These are phyloP conservation scores for Aythya baeri DNA, from an alignment of 2,113 vertebrate genomes.

Conservation along the genomic window DNA sequence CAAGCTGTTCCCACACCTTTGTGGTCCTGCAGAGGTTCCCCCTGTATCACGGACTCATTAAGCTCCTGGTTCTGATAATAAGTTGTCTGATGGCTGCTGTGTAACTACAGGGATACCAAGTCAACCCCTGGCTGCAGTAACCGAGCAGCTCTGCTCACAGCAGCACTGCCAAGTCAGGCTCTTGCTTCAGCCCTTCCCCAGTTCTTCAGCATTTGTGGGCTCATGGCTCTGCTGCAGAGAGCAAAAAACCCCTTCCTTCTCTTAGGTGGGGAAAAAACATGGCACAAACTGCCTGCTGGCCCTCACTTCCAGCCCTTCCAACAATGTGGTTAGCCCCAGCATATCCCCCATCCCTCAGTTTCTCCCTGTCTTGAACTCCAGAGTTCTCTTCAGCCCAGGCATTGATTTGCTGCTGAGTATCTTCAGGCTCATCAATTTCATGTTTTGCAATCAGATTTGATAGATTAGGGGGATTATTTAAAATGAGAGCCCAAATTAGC, in stretches of 20 bases:
- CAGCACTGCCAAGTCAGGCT: neutral
- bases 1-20: neutral
- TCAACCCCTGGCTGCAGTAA: neutral
- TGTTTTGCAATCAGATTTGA: neutral
- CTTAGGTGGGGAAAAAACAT: accelerated
- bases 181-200: neutral
- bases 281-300: neutral
- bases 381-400: neutral
- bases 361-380: neutral
- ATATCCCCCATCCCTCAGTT: neutral
- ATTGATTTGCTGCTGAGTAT: neutral
- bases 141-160: neutral
- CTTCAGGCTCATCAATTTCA: neutral
- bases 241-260: neutral
- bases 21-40: neutral
- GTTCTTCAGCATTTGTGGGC: neutral
- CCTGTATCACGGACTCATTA: neutral
- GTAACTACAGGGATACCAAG: neutral
- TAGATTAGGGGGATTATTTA: slow-evolving; percentile 6
- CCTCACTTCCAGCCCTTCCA: neutral
- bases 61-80: neutral
- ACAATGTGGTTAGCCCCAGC: neutral
- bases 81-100: neutral
- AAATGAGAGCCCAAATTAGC: neutral
- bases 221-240: neutral